Evolutionary conservation across 2,113 vertebrate species (phyloP), one percentile per base, ranked within the genome.

Genomic region (Boulengeromyrus knoepffleri): DNA sequence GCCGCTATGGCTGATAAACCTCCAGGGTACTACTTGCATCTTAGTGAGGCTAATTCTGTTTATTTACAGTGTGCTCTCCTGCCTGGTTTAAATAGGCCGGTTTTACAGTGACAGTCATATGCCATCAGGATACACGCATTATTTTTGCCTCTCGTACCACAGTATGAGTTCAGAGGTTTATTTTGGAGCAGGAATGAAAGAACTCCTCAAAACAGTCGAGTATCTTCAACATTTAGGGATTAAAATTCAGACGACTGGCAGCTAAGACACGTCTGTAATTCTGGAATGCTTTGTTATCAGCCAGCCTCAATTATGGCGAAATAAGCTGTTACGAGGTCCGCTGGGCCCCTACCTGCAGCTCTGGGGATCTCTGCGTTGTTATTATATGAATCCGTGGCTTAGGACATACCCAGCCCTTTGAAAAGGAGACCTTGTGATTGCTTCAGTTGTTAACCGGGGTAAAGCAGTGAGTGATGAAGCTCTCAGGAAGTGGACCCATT

Each of bases 31-130:
- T 13, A 36, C 36, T 56, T 62, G 17, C 10, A 21, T 31, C 31
- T 52, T 42, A 46, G 87, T 24, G 36, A 53, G 31, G 27, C 53
- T 58, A n/a, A 31, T 52, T 42, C 52, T 66, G 6, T n/a, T 62
- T 66, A 45, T 66, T 62, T 66, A n/a, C 53, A 88, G 56, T 62
- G 17, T 45, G 53, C 56, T 3, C 53, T 88, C 31, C 31, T 88
- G 70, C 88, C 62, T 88, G 58, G 88, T 58, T 90, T 90, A 86
- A 85, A 66, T 83, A 85, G 39, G 39, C 83, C 5, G 9, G n/a
- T 87, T 53, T 52, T 36, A 31, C 49, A 17, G 85, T 27, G 45
- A 31, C 49, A 8, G 39, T 50, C 87, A 24, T 4, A 66, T 45
- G 24, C 17, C 36, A 3, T 62, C 36, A n/a, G 24, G 21, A n/a